Conservation (phyloP, 2,888 invertebrate genomes). For the Eudasyphora cyanicolor region DNA sequence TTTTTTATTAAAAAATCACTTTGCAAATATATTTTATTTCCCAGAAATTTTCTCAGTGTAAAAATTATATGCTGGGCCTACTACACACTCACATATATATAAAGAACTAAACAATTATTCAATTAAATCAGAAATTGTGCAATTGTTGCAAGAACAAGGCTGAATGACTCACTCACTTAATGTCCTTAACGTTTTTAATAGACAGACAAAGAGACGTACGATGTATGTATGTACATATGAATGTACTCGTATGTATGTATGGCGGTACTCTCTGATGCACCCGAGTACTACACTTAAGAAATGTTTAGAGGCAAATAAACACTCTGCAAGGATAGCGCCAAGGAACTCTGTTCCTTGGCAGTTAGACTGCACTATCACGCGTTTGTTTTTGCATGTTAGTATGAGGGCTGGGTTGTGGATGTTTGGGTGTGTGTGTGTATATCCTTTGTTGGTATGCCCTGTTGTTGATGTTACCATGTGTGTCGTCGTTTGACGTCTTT, state of each 20-base stretch:
- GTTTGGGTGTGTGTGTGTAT: background rate
- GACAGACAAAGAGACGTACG: no score
- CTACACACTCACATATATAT: background rate
- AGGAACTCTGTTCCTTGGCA: constrained; percentile 29
- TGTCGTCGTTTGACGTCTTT: background rate
- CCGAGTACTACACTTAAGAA: constrained; percentile 23
- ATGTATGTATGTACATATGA: background rate
- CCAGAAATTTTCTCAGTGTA: no score
- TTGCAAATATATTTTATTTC: no score
- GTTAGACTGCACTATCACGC: background rate
- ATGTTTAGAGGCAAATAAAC: constrained; percentile 44
- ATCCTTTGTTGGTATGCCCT: background rate
- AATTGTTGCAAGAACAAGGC: background rate
- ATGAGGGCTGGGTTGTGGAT: background rate
- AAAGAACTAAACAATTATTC: no score
- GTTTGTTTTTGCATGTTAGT: background rate
- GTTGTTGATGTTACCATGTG: constrained; percentile 11
- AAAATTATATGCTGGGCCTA: no score
- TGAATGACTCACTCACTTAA: constrained; percentile 13
- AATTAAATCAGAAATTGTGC: constrained; percentile 26
- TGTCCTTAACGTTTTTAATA: no score
- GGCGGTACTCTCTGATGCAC: background rate
- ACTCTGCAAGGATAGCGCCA: constrained; percentile 42
- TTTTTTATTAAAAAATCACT: no score
- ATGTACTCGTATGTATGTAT: background rate